Base-by-base conservation (phyloP, 2,888 invertebrate genomes). In the Mythimna lalbum region DNA sequence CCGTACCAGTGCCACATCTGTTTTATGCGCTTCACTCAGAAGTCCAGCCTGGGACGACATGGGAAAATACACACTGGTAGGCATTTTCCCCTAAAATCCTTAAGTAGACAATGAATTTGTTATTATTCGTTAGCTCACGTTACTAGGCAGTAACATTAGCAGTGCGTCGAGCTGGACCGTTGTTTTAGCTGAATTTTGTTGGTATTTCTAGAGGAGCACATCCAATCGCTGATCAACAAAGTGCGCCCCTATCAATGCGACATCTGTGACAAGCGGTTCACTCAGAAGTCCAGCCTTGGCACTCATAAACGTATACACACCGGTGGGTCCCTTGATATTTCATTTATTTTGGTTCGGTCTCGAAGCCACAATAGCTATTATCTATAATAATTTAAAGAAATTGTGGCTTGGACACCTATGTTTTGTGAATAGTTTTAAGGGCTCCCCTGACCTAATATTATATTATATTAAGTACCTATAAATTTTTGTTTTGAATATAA, bases 211-310 rank as follows among this genome's bases (percentile, higher is more conserved):
- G 96, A 96, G 94, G 96, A 96, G 94, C 96, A 96, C 96, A 96
- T 96, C 94, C 96, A 96, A 95, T 96, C 96, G 96, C 96, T 96
- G 96, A 96, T 96, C 96, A 96, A 96, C 96, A 96, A 96, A 96
- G 96, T 96, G 94, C 96, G 96, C 91, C 96, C 96, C 89, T 96
- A 96, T 95, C 96, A 98, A 92, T 98, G 98, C 93, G 97, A 97
- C 93, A 96, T 97, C 91, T 98, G 98, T 94, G 96, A 97, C 93
- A 98, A 98, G 96, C 96, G 97, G 92, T 98, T 98, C 95, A 98
- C 98, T 85, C 98, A 98, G 96, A 98, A 98, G 95, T 98, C 98
- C 92, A 98, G 98, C 95, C 96, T 98, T 88, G 98, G 98, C 95
- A 98, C 98, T 89, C 98, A 98, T 96, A 97, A 97, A 93, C 97